Evolutionary conservation across 2,113 vertebrate species (phyloP), one percentile per base, ranked within the genome.

Genomic region (Heterochromis multidens): DNA sequence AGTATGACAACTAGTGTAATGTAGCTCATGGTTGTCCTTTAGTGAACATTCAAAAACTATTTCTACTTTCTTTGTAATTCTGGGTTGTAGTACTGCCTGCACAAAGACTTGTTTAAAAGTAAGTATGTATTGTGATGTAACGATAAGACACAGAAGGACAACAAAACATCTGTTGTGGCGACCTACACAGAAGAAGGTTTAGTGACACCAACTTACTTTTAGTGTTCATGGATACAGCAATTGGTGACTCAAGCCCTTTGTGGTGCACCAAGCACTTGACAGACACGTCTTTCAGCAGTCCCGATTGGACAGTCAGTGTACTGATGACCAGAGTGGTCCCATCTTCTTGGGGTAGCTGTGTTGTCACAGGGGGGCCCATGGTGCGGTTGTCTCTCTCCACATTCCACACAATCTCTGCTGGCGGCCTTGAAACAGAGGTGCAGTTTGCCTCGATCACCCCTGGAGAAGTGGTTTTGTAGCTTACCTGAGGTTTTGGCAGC

Each of bases 191-290:
- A 63, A 56, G 21, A 25, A n/a, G 2, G 13, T 33, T 58, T 16
- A 17, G 4, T 16, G 33, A 67, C 21, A 5, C n/a, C 43, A 23
- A 93, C 96, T 95, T 65, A 97, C 96, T 95, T 86, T 97, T 97
- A 25, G 96, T 97, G 94, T 97, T 97, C 96, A 97, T 96, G 57
- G 96, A 95, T 84, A 97, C 95, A 59, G 95, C 95, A n/a, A 97
- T 95, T 1, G 96, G 94, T 2, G 95, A 93, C 90, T 97, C 96
- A 3, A 97, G 94, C 25, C 96, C 96, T 82, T 93, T 96, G 92
- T 97, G 96, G 54, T 96, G 96, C 61, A 97, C 96, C 76, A 97
- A 90, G 77, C 96, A 97, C 90, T 96, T 97, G 93, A 97, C 87
- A 0, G 96, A 97, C 80, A 96, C 94, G 4, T 97, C 96, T 78